Evolutionary conservation across 2,888 invertebrate genomes (phyloP), one percentile per base, ranked within the genome.

Genomic region (Drosophila mimetica): DNA sequence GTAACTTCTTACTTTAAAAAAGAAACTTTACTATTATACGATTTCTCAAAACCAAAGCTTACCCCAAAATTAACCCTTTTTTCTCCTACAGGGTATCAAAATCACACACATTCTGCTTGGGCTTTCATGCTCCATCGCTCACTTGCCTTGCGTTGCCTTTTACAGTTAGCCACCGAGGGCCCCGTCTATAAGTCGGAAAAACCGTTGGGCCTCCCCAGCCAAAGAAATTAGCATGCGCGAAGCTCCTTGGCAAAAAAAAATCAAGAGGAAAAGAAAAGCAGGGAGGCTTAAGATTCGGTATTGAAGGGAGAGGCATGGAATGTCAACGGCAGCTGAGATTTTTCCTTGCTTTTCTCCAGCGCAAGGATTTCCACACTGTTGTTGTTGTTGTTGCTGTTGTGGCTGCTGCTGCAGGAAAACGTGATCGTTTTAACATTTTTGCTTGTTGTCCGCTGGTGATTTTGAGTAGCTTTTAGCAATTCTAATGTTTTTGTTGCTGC

Each of bases 361-460:
- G 50, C 63, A 75, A 85, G 88, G 88, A 85, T 78, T 86, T 86
- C 11, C 42, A 16, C 14, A 28, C 44, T 28, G 16, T 11, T 11
- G 44, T 44, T 28, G 14, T 44, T 44, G 44, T 28, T 28, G 16
- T 6, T 16, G 25, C 28, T 14, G 16, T 44, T 44, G 44, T 14
- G 14, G 66, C 66, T 44, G 44, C 14, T 28, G 66, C 66, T 65
- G 58, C 44, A 53, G 63, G 64, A 89, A 90, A 90, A 90, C 90
- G 90, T 90, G 90, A 90, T 90, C 90, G 78, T 80, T 90, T 90
- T 87, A 90, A 86, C 88, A 88, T 90, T 89, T 90, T 83, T 84
- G 71, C 79, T 76, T 77, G 79, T 84, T 76, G 74, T 63, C 72
- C 76, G 71, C 64, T 71, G 73, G 51, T 76, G 79, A 65, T 85